A percentile compares a stretch with the other conserved stretches of the same genome.
These are phyloP conservation scores for Deroplatys truncata DNA, from an alignment of 2,888 invertebrate species.

Conservation along the genomic window DNA sequence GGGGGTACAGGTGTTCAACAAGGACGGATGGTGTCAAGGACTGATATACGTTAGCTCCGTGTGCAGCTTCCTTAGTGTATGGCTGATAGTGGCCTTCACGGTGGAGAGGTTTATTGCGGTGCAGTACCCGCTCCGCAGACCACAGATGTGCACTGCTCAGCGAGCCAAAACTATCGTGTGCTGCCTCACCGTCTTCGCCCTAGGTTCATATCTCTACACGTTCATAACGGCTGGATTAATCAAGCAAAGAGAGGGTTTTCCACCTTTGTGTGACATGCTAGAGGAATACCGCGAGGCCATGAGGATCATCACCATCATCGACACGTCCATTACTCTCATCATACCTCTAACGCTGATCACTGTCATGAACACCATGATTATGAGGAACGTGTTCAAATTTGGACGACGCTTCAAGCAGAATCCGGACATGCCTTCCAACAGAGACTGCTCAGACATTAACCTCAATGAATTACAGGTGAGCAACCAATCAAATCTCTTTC, in stretches of 20 bases:
- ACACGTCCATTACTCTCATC: constrained; percentile 59
- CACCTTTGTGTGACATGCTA: constrained; percentile 49
- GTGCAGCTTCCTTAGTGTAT: constrained; percentile 61
- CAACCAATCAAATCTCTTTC: not conserved
- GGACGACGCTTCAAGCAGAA: constrained; percentile 43
- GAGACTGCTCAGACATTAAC: constrained; percentile 42
- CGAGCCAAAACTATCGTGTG: constrained; percentile 54
- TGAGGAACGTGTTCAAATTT: constrained; percentile 50
- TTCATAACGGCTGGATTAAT: constrained; percentile 47
- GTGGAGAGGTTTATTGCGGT: constrained; percentile 66
- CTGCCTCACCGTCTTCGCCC: constrained; percentile 45
- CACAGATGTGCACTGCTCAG: constrained; percentile 57
- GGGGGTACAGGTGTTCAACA: constrained; percentile 47
- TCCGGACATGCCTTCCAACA: constrained; percentile 25
- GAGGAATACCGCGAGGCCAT: constrained; percentile 50
- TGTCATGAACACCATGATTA: constrained; percentile 61
- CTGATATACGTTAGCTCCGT: constrained; percentile 51
- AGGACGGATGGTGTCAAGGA: constrained; percentile 55
- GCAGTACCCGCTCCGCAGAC: constrained; percentile 56
- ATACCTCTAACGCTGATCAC: constrained; percentile 57
- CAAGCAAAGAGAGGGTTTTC: not conserved
- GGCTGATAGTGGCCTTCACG: constrained; percentile 67
- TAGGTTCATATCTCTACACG: constrained; percentile 46
- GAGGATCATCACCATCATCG: constrained; percentile 55
- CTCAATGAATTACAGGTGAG: constrained; percentile 47